Evolutionary conservation across 1,140 invertebrate genomes (phyloP).

Genomic region (Polypedilum vanderplanki): DNA sequence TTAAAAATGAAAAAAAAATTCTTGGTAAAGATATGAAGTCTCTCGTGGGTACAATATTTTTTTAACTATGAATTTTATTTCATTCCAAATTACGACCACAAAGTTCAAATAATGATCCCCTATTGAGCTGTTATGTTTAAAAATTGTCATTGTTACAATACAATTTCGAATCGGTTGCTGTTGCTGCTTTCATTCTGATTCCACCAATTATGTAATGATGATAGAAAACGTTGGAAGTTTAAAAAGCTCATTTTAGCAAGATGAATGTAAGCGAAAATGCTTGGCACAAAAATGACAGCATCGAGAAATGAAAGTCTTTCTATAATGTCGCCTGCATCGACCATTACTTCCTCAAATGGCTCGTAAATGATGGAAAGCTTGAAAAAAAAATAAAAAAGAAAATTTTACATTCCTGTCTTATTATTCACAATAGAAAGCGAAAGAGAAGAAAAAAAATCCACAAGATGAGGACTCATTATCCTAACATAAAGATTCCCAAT

Average conservation of each 20-base stretch:
- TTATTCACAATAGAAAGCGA: background rate
- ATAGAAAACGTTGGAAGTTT: background rate
- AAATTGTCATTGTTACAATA: too few relatives aligned
- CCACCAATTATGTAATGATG: conserved; percentile 11
- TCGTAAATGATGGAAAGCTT: background rate
- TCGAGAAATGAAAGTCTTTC: background rate
- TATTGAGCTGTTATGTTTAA: too few relatives aligned
- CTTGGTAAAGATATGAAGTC: too few relatives aligned
- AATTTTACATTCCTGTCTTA: background rate
- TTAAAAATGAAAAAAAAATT: too few relatives aligned
- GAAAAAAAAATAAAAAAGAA: background rate
- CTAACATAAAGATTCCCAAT: too few relatives aligned
- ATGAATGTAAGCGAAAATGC: background rate
- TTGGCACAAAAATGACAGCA: background rate
- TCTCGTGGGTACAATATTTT: too few relatives aligned
- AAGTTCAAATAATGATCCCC: too few relatives aligned
- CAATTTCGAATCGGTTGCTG: too few relatives aligned
- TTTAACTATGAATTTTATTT: too few relatives aligned
- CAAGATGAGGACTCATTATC: background rate
- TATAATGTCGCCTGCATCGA: conserved; percentile 4
- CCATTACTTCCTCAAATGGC: conserved; percentile 3
- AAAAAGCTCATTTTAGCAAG: background rate
- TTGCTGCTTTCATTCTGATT: background rate
- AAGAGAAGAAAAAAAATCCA: background rate
- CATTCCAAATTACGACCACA: too few relatives aligned